A percentile compares a stretch with the other conserved stretches of the same genome.
Evolutionary conservation across 2,797 vertebrate genomes (phyloP).

Genomic region (Argya squamiceps): DNA sequence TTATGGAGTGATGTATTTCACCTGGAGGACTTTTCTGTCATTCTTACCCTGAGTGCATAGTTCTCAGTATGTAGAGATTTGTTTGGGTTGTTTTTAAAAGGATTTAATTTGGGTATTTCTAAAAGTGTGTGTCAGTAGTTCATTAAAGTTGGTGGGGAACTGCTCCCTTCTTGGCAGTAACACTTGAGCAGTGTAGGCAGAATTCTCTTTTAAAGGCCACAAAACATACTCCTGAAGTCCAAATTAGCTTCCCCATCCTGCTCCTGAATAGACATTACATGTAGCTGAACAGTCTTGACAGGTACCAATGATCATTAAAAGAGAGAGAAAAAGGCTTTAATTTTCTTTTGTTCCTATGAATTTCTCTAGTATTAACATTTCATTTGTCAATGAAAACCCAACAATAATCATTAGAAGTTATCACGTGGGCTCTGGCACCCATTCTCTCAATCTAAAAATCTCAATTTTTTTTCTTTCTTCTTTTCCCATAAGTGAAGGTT

Average conservation of each 20-base stretch:
- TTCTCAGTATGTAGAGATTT: not conserved
- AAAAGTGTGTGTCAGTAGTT: not conserved
- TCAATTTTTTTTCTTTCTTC: not conserved
- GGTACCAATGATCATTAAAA: constrained; percentile 5
- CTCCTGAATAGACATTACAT: not conserved
- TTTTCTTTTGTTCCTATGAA: constrained; percentile 26
- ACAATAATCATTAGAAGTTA: not conserved
- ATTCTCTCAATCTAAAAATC: not conserved
- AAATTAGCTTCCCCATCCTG: not conserved
- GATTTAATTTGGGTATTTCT: not conserved
- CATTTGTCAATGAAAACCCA: constrained; percentile 20
- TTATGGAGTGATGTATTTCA: not conserved
- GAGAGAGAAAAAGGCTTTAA: not conserved
- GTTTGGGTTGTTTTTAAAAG: not conserved
- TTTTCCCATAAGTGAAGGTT: not conserved
- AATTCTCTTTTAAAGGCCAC: not conserved
- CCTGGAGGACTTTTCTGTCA: not conserved
- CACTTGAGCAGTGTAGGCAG: not conserved
- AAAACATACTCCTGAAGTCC: not conserved
- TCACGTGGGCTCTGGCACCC: not conserved
- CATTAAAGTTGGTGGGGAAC: not conserved
- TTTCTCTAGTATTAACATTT: constrained; percentile 21
- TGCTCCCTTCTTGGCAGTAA: not conserved
- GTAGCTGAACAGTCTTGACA: not conserved
- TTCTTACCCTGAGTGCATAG: not conserved